Conservation (phyloP, 2,888 invertebrate genomes). For the Steinernema carpocapsae region DNA sequence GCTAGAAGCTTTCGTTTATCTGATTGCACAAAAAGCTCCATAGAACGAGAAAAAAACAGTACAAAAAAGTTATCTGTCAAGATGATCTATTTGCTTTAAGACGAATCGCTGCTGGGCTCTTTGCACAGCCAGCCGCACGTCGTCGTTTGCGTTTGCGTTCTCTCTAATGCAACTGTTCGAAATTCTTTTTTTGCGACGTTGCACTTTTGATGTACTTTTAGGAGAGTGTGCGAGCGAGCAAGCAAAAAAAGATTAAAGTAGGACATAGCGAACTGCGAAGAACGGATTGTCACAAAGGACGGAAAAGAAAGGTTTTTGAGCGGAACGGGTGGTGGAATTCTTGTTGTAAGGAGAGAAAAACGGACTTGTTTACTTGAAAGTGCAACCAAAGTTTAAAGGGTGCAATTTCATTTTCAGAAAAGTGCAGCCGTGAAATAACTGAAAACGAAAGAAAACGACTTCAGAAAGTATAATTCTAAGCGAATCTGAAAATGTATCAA, state of each 20-base stretch:
- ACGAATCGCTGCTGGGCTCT: neutral
- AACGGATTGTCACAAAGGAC: neutral
- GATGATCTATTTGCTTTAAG: slow-evolving; percentile 30
- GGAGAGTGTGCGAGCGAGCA: neutral
- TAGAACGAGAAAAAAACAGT: neutral
- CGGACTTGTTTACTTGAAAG: no score
- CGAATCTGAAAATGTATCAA: no score
- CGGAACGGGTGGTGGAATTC: no score
- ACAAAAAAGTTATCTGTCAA: slow-evolving; percentile 33
- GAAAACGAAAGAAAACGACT: no score
- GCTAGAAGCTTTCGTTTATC: neutral
- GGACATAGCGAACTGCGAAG: slow-evolving; percentile 1
- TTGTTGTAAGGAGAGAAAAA: no score
- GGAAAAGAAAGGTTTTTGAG: no score
- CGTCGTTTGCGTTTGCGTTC: no score
- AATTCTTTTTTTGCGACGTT: slow-evolving; percentile 15
- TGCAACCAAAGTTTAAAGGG: no score
- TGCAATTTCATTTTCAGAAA: no score
- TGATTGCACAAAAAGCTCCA: slow-evolving; percentile 15
- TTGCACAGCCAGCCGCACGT: neutral
- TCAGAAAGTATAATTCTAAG: no score
- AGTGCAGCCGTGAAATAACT: no score
- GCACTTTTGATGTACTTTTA: slow-evolving; percentile 23
- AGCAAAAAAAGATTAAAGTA: slow-evolving; percentile 6
- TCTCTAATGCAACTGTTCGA: slow-evolving; percentile 32